Base-by-base conservation (phyloP, 2,797 vertebrate species). In the Poeciliopsis paucimaculata region DNA sequence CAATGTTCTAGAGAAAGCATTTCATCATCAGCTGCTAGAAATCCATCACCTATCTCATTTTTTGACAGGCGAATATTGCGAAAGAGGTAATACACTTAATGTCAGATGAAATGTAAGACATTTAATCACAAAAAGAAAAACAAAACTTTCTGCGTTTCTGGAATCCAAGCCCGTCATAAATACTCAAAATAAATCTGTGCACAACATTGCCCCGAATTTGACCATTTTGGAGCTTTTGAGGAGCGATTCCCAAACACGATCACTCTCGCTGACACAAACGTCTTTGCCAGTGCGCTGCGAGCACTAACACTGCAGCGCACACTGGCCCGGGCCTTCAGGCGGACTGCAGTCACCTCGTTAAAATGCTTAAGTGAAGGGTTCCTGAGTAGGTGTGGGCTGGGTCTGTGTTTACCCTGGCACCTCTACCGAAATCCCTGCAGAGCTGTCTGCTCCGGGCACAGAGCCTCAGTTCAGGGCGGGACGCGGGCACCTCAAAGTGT, bases 351-450 rank as follows among this genome's bases (percentile, higher is more conserved):
- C 89, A 90, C 92, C 88, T 93, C 83, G 53, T 94, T 92, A 92
- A 94, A 92, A 92, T 89, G 79, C 93, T 93, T 87, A 85, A 93
- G 88, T 90, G 86, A 92, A 88, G 90, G 88, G 84, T 87, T 93
- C 86, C 91, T 88, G 86, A 90, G 88, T 89, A 82, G 87, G 86
- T 86, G 86, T 89, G 91, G 90, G 89, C 87, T 73, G 83, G 88
- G 87, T 76, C 80, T 2, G 77, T 87, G 89, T 93, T 95, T 93
- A 91, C 81, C 73, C 89, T 94, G 94, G 92, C 92, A 91, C 81
- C 79, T 86, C 39, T 8, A 43, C 81, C 78, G 53, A 55, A 16
- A 81, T 84, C 79, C 79, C 86, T 36, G 55, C 77, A 83, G 84
- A 81, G 83, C 73, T 79, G 81, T 81, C 90, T 87, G 88, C 84